Percentiles rank a stretch among this genome's conserved stretches.
Evolutionary conservation across 2,797 vertebrate species (phyloP).

Genomic region (Hippocampus kuda): DNA sequence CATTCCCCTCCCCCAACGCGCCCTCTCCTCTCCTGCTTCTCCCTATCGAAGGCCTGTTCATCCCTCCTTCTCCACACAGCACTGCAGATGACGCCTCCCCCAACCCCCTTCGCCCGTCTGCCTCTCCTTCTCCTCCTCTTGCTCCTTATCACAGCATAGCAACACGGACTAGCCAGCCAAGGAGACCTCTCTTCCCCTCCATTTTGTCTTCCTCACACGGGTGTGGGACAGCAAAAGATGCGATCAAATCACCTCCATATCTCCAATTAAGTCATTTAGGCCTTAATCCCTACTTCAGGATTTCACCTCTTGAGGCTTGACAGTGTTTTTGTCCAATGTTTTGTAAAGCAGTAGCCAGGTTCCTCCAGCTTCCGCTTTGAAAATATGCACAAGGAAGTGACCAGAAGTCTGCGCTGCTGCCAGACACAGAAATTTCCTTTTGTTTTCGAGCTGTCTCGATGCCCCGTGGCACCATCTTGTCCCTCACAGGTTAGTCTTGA

Average conservation of each 20-base stretch:
- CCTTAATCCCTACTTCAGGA: not conserved
- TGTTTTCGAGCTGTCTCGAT: no score
- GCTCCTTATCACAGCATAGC: constrained; percentile 56
- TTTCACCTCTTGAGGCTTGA: not conserved
- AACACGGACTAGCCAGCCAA: constrained; percentile 54
- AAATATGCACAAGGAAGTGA: not conserved
- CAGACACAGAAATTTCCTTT: no score
- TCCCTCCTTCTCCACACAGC: constrained; percentile 45
- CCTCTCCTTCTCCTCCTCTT: constrained; percentile 22
- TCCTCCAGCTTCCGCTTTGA: not conserved
- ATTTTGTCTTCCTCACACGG: constrained; percentile 33
- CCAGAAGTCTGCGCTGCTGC: no score
- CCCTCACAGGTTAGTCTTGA: no score
- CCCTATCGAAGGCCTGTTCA: constrained; percentile 41
- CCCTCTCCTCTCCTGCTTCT: constrained; percentile 4
- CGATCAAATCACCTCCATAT: not conserved
- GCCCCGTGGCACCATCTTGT: no score
- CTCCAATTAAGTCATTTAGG: not conserved
- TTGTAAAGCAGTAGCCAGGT: not conserved
- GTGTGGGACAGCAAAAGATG: not conserved
- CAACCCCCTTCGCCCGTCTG: constrained; percentile 51
- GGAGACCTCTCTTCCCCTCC: constrained; percentile 39
- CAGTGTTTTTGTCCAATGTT: not conserved
- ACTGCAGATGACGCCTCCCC: constrained; percentile 60
- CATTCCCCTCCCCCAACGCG: constrained; percentile 11